Evolutionary conservation across 2,113 vertebrate species (phyloP).

Genomic region (Meleagris gallopavo): DNA sequence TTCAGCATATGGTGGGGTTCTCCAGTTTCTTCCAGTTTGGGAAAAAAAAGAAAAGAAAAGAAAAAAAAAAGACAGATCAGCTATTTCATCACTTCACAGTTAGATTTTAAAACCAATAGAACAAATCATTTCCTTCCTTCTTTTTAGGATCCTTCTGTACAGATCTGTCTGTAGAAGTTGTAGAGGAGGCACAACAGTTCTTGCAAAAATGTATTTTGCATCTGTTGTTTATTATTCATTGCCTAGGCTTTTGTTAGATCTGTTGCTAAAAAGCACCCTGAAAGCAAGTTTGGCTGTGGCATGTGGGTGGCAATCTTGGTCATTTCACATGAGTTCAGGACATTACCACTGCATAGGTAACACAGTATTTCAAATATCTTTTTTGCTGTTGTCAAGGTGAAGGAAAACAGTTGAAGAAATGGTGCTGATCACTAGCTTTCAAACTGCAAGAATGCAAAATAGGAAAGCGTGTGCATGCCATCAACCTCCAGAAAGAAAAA

Average conservation of each 20-base stretch:
- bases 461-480: neutral
- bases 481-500: neutral
- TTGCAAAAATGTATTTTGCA: neutral
- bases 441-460: neutral
- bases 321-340: neutral
- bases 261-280: neutral
- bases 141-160: neutral
- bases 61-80: neutral
- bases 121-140: neutral
- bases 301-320: neutral
- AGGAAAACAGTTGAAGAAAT: neutral
- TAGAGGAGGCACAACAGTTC: neutral
- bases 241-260: neutral
- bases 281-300: neutral
- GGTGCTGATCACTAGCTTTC: neutral
- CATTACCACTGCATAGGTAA: neutral
- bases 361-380: neutral
- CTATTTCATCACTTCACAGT: neutral
- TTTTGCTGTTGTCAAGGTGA: neutral
- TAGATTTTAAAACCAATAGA: neutral
- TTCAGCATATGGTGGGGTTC: neutral
- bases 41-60: no score
- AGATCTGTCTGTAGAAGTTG: neutral
- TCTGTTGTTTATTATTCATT: neutral
- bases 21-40: neutral